These are phyloP conservation scores for Bombus huntii DNA, from an alignment of 1,140 invertebrate genomes.

Conservation along the genomic window DNA sequence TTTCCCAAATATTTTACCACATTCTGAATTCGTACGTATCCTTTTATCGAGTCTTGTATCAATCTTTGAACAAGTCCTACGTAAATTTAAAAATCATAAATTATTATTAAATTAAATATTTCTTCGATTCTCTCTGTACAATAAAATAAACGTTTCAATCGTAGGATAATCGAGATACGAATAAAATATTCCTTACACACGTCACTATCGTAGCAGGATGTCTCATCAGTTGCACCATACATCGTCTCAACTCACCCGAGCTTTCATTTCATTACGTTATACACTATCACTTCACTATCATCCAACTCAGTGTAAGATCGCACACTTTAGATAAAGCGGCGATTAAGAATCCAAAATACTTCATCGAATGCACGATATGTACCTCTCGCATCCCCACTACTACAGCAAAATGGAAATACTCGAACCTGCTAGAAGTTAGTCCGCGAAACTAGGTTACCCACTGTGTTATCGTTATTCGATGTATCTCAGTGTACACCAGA, in stretches of 20 bases:
- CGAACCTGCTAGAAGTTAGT: not conserved
- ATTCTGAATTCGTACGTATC: not conserved
- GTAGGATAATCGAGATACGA: too few relatives aligned
- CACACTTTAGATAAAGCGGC: not conserved
- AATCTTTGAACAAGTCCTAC: not conserved
- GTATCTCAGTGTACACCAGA: conserved; percentile 6
- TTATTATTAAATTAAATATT: too few relatives aligned
- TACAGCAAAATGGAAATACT: not conserved
- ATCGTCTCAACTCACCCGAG: not conserved
- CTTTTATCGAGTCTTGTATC: not conserved
- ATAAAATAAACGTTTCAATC: too few relatives aligned
- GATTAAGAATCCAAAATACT: not conserved
- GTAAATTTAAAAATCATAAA: too few relatives aligned
- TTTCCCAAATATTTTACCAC: not conserved
- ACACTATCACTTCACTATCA: not conserved
- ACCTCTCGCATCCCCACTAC: not conserved
- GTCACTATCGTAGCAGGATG: too few relatives aligned
- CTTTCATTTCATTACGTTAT: not conserved
- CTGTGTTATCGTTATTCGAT: conserved; percentile 23
- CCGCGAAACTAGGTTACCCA: conserved; percentile 16
- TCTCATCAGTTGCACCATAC: not conserved
- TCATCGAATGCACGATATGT: not conserved
- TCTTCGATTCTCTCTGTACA: too few relatives aligned
- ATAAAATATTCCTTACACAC: too few relatives aligned
- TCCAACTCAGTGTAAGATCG: not conserved